Base-by-base conservation (phyloP, 1,140 invertebrate species). In the Sycobia sp. region DNA sequence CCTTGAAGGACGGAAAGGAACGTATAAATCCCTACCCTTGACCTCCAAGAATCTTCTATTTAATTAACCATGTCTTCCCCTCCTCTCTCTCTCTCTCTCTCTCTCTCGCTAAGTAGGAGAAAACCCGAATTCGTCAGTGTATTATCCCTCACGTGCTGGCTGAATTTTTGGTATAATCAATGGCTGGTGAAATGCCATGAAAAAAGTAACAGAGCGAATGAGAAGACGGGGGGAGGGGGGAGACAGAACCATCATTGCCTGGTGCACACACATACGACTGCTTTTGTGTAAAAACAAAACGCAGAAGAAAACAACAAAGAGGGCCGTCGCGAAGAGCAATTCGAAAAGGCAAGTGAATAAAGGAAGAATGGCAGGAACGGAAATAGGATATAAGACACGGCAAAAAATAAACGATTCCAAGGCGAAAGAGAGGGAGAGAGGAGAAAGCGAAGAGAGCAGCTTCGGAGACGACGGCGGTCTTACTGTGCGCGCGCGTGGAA, bases 361-460 rank as follows among this genome's bases (percentile, higher is more conserved):
- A 39, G 38, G 16, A n/a, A 39, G 38, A 39, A n/a, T 14, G 38
- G 16, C 11, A 39, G 38, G 16, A n/a, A 39, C 11, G 16, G 38
- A 39, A n/a, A 39, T 4, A n/a, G 38, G n/a, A 4, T 20, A n/a
- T 8, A 20, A 41, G 11, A 41, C 3, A 41, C 5, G 39, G 4
- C 10, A 18, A 41, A 20, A 41, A 41, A 41, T 41, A 41, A 41
- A 18, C 18, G n/a, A n/a, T n/a, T n/a, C 16, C 18, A 41, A 10
- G 61, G 47, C 41, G n/a, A 47, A 68, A 60, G 63, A 67, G 68
- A 41, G 56, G 49, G 68, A 54, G 50, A 56, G 53, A 29, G 46
- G 41, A 59, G 14, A 27, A 41, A 64, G 60, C 41, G 41, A 18
- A 8, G 41, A 18, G 3, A 20, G 22, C n/a, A 7, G 41, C n/a